phyloP scores from a whole-genome alignment of 2,888 invertebrate species.

The Zhengitettix transpicula region DNA sequence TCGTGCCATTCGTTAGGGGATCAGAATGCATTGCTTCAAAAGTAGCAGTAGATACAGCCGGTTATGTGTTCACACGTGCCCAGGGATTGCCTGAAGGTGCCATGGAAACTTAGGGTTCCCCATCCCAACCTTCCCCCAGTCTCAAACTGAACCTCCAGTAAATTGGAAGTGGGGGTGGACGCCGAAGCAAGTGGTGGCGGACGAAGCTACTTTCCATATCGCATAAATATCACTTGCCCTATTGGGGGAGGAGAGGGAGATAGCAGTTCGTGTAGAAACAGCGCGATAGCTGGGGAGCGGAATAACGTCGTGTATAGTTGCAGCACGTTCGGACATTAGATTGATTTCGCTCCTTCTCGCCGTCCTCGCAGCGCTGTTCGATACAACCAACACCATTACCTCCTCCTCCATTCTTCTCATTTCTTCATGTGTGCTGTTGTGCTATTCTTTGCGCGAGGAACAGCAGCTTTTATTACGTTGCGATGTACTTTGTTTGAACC shows the following conservation, averaged over 20 bases:
- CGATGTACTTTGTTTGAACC: too few relatives aligned
- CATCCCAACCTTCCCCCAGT: too few relatives aligned
- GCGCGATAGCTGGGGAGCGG: neutral
- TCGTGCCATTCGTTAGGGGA: too few relatives aligned
- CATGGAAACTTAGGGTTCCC: too few relatives aligned
- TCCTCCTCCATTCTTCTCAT: too few relatives aligned
- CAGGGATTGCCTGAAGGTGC: too few relatives aligned
- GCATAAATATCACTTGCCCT: constrained; percentile 4
- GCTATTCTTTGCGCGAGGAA: too few relatives aligned
- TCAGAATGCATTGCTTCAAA: too few relatives aligned
- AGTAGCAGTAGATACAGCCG: too few relatives aligned
- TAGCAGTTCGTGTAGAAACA: constrained; percentile 3
- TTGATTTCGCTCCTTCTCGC: constrained; percentile 6
- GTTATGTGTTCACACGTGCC: too few relatives aligned
- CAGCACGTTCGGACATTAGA: constrained; percentile 9
- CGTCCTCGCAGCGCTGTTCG: neutral
- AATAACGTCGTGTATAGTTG: constrained; percentile 5
- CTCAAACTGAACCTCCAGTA: neutral
- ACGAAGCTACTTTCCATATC: constrained; percentile 4
- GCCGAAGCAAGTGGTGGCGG: neutral
- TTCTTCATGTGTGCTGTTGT: neutral
- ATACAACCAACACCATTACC: neutral
- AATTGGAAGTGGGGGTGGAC: neutral
- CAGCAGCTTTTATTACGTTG: too few relatives aligned
- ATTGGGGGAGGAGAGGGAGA: neutral